Evolutionary conservation across 2,888 invertebrate genomes (phyloP).

Genomic region (Lycia hirtaria): DNA sequence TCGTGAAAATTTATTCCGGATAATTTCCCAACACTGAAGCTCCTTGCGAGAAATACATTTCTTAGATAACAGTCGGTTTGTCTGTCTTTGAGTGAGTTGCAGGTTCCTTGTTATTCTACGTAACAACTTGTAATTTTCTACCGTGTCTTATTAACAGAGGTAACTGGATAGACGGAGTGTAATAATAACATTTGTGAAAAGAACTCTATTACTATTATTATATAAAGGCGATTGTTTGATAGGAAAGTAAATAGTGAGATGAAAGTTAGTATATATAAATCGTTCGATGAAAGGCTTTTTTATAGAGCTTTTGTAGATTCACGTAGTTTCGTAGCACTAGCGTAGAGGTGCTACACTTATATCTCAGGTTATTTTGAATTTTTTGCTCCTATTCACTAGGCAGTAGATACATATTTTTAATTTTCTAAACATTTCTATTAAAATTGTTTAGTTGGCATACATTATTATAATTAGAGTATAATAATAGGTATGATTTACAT

Average conservation of each 20-base stretch:
- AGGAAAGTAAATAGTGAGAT: too few relatives aligned
- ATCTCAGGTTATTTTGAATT: too few relatives aligned
- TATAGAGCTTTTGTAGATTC: neutral
- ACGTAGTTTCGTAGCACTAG: neutral
- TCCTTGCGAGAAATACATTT: slow-evolving; percentile 51
- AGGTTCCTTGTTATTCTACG: slow-evolving; percentile 33
- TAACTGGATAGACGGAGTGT: slow-evolving; percentile 15
- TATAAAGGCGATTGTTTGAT: neutral
- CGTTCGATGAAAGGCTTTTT: neutral
- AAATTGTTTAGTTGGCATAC: too few relatives aligned
- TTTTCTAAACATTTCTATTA: too few relatives aligned
- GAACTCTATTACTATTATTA: neutral
- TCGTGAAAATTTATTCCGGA: slow-evolving; percentile 9
- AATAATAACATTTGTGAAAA: slow-evolving; percentile 17
- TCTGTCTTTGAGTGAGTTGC: slow-evolving; percentile 43
- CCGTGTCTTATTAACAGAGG: slow-evolving; percentile 24
- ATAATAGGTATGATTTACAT: too few relatives aligned
- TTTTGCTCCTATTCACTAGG: too few relatives aligned
- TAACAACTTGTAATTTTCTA: slow-evolving; percentile 28
- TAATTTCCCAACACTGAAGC: slow-evolving; percentile 6
- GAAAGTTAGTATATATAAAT: neutral
- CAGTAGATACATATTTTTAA: too few relatives aligned
- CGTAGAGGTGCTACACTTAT: slow-evolving; percentile 4
- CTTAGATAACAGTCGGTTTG: slow-evolving; percentile 40
- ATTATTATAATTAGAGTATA: too few relatives aligned